Base-by-base conservation (phyloP, 2,888 invertebrate species). In the Ephialtes manifestator region DNA sequence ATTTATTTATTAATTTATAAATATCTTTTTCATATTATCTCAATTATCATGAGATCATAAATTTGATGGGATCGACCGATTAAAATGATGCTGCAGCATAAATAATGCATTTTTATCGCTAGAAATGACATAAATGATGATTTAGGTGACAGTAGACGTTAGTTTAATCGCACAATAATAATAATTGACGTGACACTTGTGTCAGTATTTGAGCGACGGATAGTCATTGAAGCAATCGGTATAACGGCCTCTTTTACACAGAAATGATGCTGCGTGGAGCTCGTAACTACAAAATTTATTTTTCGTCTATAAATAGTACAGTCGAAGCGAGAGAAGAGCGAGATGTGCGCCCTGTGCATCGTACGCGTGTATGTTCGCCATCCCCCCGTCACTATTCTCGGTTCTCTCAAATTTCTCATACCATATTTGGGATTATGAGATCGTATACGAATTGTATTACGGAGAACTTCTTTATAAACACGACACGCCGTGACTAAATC, bases 351-450 rank as follows among this genome's bases (percentile, higher is more conserved):
- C 53, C 39, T 43, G 58, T 58, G 43, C 18, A 55, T 20, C 63
- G 39, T 35, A 8, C 43, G 67, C 35, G 51, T 28, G 53, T 84
- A 65, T 20, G 60, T 65, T 68, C 77, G 89, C 91, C 93, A 93
- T 92, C 92, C 89, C 92, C 89, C 89, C 91, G 93, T 93, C 93
- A 93, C 93, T 93, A 93, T 93, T 93, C 93, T 93, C 91, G 91
- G 92, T 93, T 93, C 93, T 93, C 93, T 93, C 93, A 93, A 93
- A 93, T 93, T 93, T 93, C 93, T 93, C 93, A 93, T 91, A 90
- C 93, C 93, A 92, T 93, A 93, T 93, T 93, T 92, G 93, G 93
- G 88, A 91, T 93, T 93, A 93, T 92, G 91, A 79, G 81, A 63
- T 24, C 76, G 58, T 65, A 72, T 28, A 70, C 58, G 72, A 80